Percentiles rank a stretch among this genome's conserved stretches.
These are phyloP conservation scores for Sturnira hondurensis DNA, from an alignment of 2,113 vertebrate species.

Conservation along the genomic window DNA sequence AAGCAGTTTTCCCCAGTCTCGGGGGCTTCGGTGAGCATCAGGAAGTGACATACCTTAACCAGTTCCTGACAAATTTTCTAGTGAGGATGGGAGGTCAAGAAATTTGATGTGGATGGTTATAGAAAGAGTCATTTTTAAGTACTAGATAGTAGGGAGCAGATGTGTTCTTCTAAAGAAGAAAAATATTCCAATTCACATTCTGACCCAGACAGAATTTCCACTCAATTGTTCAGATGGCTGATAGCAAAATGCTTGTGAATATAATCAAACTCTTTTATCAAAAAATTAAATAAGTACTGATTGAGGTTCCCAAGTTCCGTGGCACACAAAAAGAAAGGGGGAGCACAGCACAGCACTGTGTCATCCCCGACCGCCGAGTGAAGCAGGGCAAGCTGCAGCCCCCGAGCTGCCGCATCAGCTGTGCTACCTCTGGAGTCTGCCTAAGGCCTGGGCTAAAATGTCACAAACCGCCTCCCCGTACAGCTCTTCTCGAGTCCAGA, in stretches of 20 bases:
- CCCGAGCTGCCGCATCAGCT: neutral
- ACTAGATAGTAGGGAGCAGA: neutral
- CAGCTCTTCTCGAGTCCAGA: neutral
- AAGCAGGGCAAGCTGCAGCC: neutral
- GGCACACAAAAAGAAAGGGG: neutral
- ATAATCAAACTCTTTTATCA: neutral
- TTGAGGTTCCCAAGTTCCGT: neutral
- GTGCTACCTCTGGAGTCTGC: neutral
- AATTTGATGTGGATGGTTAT: neutral
- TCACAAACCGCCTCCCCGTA: neutral
- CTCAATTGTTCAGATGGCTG: neutral
- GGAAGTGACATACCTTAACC: neutral
- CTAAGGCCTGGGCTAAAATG: neutral
- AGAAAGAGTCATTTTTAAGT: neutral
- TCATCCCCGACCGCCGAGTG: neutral
- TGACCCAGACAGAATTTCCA: neutral
- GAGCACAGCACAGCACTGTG: neutral
- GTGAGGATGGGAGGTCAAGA: neutral
- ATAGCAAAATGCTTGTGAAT: neutral
- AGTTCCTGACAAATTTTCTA: neutral
- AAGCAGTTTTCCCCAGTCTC: neutral
- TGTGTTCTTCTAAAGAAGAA: neutral
- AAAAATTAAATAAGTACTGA: neutral
- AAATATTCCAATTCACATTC: neutral
- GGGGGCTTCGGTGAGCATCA: neutral